These are phyloP conservation scores for Amphipoea lucens DNA, from an alignment of 2,888 invertebrate species.

Conservation along the genomic window DNA sequence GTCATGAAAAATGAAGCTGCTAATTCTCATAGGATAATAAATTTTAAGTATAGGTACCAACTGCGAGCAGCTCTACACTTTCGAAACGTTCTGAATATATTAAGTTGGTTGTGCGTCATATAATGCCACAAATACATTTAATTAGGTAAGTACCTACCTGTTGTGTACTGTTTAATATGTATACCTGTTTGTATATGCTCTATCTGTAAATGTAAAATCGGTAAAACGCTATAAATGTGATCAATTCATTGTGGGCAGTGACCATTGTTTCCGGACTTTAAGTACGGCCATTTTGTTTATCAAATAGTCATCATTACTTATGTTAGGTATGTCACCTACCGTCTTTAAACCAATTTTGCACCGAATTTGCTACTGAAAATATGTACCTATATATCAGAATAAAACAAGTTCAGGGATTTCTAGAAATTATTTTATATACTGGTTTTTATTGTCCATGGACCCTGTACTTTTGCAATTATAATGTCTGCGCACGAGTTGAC, in stretches of 20 bases:
- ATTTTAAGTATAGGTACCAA: background rate
- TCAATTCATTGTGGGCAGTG: background rate
- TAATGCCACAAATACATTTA: background rate
- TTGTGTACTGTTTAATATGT: background rate
- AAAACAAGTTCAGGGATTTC: background rate
- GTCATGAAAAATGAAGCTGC: too few species aligned
- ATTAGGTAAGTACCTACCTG: background rate
- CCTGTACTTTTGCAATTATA: slow-evolving; percentile 21
- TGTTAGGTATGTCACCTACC: too few species aligned
- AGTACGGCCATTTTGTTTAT: background rate
- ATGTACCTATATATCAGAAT: background rate
- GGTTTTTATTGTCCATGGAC: background rate
- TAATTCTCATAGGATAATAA: background rate
- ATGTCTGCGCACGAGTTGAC: slow-evolving; percentile 27
- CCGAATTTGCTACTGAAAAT: background rate
- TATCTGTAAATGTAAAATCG: background rate
- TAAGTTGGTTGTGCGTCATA: slow-evolving; percentile 2
- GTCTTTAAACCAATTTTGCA: background rate
- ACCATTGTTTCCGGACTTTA: background rate
- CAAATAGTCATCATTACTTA: background rate
- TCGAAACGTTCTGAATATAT: background rate
- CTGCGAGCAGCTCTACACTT: background rate
- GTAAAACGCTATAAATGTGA: background rate
- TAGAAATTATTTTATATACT: background rate
- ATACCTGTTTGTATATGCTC: background rate